phyloP scores from a whole-genome alignment of 92 coral and sea anemone genomes.

The Metridium senile region DNA sequence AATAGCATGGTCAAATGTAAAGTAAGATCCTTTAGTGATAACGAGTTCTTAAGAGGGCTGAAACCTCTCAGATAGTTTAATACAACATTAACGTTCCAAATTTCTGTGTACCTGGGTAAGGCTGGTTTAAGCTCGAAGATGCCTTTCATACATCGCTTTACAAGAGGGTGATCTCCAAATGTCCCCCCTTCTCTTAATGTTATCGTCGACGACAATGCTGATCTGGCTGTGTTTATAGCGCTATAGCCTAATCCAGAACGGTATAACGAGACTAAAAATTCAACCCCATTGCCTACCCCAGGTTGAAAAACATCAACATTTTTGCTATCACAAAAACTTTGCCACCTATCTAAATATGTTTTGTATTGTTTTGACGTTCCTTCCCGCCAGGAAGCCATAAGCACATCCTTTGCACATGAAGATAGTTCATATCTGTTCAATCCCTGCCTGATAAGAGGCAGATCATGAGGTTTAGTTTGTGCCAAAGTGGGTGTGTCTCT shows the following conservation, averaged over 20 bases:
- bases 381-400: slow-evolving; percentile 30
- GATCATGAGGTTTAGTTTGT: slow-evolving; percentile 24
- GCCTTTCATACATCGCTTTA: slow-evolving; percentile 46
- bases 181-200: slow-evolving; percentile 17
- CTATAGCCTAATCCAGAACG: slow-evolving; percentile 50
- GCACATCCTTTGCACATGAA: background rate
- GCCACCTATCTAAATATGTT: slow-evolving; percentile 27
- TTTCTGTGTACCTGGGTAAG: slow-evolving; percentile 42
- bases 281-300: slow-evolving; percentile 24
- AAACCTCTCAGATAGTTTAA: slow-evolving; percentile 27
- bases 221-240: slow-evolving; percentile 48
- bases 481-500: slow-evolving; percentile 32
- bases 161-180: slow-evolving; percentile 46
- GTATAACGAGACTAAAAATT: slow-evolving; percentile 22
- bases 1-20: slow-evolving; percentile 50
- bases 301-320: slow-evolving; percentile 12
- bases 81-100: slow-evolving; percentile 56
- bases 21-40: slow-evolving; percentile 50
- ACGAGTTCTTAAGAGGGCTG: background rate
- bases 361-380: slow-evolving; percentile 40
- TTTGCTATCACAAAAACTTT: slow-evolving; percentile 11
- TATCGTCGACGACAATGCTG: slow-evolving; percentile 35
- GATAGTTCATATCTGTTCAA: background rate
- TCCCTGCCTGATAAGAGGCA: slow-evolving; percentile 25
- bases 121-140: slow-evolving; percentile 56